Conservation (phyloP, 2,113 vertebrate species). For the Stigmatopora nigra region DNA sequence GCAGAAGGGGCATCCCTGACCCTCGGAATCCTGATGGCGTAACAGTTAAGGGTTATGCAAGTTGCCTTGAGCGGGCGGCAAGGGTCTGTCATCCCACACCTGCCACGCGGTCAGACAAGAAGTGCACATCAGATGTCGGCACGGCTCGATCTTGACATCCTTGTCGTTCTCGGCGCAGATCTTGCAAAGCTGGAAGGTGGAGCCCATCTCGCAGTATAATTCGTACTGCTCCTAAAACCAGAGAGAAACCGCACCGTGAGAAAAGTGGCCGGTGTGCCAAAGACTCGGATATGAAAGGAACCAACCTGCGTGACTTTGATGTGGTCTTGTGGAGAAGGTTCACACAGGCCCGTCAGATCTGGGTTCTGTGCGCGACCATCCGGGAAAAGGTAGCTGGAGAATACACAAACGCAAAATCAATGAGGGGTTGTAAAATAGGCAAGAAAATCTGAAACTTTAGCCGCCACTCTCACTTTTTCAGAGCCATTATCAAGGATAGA, state of each 20-base stretch:
- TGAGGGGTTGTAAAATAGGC: too few relatives aligned
- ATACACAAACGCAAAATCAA: not conserved
- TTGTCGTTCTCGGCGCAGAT: conserved; percentile 99
- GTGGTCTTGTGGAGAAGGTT: conserved; percentile 97
- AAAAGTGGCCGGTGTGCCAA: too few relatives aligned
- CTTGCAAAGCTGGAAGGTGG: conserved; percentile 97
- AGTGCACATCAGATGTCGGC: conserved; percentile 97
- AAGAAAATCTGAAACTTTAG: not conserved
- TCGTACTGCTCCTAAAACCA: conserved; percentile 89
- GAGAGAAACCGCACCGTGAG: not conserved
- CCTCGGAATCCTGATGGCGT: conserved; percentile 85
- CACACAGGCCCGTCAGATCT: conserved; percentile 92
- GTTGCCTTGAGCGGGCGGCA: not conserved
- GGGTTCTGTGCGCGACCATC: conserved; percentile 96
- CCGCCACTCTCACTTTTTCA: not conserved
- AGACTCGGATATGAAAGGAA: not conserved
- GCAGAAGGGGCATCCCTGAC: conserved; percentile 95
- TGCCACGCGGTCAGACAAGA: conserved; percentile 97
- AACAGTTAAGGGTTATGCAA: not conserved
- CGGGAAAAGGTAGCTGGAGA: conserved; percentile 85
- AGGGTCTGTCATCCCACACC: conserved; percentile 59
- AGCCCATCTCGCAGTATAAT: conserved; percentile 98
- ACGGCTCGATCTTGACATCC: conserved; percentile 97
- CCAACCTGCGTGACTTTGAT: conserved; percentile 98
- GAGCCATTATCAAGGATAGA: too few relatives aligned